Percentiles rank a stretch among this genome's conserved stretches.
Conservation (phyloP, 2,113 vertebrate genomes). For the Indicator indicator region DNA sequence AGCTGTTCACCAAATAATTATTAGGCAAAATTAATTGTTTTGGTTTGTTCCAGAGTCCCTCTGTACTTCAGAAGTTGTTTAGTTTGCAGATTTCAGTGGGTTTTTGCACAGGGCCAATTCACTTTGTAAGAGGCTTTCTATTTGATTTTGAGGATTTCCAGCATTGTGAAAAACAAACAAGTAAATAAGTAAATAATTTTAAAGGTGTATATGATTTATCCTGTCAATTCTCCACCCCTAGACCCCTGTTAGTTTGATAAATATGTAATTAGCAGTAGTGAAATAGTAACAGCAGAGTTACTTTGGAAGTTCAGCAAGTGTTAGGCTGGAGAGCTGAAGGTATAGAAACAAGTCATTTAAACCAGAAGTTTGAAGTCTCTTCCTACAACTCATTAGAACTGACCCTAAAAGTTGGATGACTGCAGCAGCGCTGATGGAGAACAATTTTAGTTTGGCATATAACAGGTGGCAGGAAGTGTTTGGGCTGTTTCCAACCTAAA, state of each 20-base stretch:
- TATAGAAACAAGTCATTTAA: not conserved
- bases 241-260: not conserved
- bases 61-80: not conserved
- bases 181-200: too few relatives aligned
- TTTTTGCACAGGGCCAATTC: not conserved
- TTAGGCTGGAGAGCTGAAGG: not conserved
- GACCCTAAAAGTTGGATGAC: not conserved
- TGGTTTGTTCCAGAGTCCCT: not conserved
- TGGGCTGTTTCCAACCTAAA: not conserved
- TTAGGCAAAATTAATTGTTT: not conserved
- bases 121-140: not conserved
- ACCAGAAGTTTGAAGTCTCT: not conserved
- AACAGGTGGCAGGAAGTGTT: not conserved
- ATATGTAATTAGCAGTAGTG: not conserved
- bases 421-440: not conserved
- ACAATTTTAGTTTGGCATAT: not conserved
- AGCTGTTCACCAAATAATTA: not conserved
- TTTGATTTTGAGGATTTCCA: not conserved
- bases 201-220: not conserved
- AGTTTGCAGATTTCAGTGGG: not conserved
- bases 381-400: not conserved
- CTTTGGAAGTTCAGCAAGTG: not conserved
- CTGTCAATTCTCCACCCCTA: not conserved
- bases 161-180: too few relatives aligned
- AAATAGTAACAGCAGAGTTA: not conserved